Percentiles rank a stretch among this genome's conserved stretches.
These are phyloP conservation scores for Palaemon carinicauda DNA, from an alignment of 1,140 invertebrate genomes.

Conservation along the genomic window DNA sequence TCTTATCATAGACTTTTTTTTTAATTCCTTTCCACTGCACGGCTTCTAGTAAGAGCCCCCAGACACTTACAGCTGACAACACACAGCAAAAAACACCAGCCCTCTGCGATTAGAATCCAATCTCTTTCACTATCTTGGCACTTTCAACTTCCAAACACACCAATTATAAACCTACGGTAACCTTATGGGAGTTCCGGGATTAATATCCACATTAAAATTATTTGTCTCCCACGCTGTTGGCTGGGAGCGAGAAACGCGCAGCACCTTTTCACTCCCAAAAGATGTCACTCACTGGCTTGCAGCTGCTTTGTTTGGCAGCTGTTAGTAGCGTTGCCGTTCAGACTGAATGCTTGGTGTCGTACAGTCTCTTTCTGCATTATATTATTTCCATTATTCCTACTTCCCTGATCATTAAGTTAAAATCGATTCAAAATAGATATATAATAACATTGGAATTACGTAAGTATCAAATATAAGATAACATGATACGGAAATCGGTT, in stretches of 20 bases:
- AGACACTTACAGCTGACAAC: conserved; percentile 32
- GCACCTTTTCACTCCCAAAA: conserved; percentile 12
- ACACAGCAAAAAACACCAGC: conserved; percentile 18
- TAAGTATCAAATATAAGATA: too few species aligned
- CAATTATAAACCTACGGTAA: neutral
- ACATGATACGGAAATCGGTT: too few species aligned
- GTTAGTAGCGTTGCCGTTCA: too few species aligned
- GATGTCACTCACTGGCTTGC: conserved; percentile 39
- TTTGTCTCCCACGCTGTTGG: conserved; percentile 48
- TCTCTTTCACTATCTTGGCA: neutral
- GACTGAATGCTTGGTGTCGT: too few species aligned
- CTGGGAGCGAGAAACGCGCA: conserved; percentile 29
- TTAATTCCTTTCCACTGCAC: neutral
- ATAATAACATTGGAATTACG: too few species aligned
- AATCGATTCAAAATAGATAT: too few species aligned
- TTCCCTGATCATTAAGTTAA: too few species aligned
- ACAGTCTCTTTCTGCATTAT: too few species aligned
- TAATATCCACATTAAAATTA: conserved; percentile 41
- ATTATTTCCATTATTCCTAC: too few species aligned
- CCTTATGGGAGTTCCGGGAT: neutral
- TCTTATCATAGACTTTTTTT: conserved; percentile 13
- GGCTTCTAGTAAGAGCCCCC: neutral
- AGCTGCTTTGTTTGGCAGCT: neutral
- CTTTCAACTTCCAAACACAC: neutral
- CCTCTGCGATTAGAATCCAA: neutral